A percentile compares a stretch with the other conserved stretches of the same genome.
Evolutionary conservation across 2,888 invertebrate species (phyloP).

Genomic region (Aethes cnicana): DNA sequence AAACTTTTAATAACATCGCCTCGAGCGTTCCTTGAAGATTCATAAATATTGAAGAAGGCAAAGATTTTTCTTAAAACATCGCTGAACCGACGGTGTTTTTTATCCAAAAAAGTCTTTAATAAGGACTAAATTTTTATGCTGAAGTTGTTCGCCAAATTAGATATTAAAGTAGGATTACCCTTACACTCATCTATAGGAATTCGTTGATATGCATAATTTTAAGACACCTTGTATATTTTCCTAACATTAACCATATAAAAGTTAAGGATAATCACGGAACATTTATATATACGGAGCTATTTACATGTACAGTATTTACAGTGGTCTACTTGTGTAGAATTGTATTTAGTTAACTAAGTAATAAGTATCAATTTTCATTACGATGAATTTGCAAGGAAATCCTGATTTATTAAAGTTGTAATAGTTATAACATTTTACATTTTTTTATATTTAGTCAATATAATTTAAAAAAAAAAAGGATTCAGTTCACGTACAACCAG

Average conservation of each 20-base stretch:
- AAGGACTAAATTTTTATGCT: too few relatives aligned
- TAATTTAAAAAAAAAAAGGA: not conserved
- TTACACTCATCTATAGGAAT: slow-evolving; percentile 50
- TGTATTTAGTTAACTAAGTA: slow-evolving; percentile 4
- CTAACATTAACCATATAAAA: slow-evolving; percentile 70
- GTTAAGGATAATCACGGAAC: slow-evolving; percentile 50
- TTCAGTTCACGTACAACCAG: slow-evolving; percentile 4
- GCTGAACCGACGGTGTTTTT: too few relatives aligned
- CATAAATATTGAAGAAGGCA: too few relatives aligned
- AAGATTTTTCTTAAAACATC: too few relatives aligned
- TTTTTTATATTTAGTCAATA: not conserved
- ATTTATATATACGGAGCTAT: slow-evolving; percentile 33
- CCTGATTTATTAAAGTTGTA: slow-evolving; percentile 6
- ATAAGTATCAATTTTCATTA: slow-evolving; percentile 4
- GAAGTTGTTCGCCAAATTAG: slow-evolving; percentile 3
- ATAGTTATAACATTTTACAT: not conserved
- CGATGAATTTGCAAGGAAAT: slow-evolving; percentile 4
- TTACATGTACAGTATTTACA: slow-evolving; percentile 72
- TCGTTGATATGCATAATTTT: slow-evolving; percentile 82
- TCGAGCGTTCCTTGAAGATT: too few relatives aligned
- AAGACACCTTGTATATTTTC: slow-evolving; percentile 79
- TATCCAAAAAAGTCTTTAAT: too few relatives aligned
- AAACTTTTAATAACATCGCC: too few relatives aligned
- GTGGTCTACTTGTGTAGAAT: slow-evolving; percentile 11
- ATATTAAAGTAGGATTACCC: slow-evolving; percentile 41